Conservation (phyloP, 2,113 vertebrate species). For the Stigmatopora nigra region DNA sequence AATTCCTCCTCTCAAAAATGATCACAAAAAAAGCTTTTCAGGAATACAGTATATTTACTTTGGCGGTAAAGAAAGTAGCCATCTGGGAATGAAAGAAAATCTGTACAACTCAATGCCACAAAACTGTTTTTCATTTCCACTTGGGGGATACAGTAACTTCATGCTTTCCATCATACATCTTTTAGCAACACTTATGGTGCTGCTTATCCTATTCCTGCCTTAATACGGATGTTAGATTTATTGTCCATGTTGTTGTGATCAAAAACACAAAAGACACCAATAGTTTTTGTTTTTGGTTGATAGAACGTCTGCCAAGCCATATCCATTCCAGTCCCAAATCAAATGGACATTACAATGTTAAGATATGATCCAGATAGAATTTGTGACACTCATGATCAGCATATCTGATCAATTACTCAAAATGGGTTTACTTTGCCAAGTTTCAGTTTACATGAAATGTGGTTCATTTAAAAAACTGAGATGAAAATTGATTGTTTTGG, state of each 20-base stretch:
- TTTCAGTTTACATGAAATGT: too few species aligned
- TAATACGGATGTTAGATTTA: slow-evolving; percentile 52
- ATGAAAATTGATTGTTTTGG: too few species aligned
- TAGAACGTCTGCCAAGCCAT: slow-evolving; percentile 36
- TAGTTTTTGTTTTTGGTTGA: slow-evolving; percentile 33
- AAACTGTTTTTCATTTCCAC: slow-evolving; percentile 56
- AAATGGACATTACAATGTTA: slow-evolving; percentile 4
- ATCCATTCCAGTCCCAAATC: slow-evolving; percentile 34
- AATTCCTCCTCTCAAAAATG: slow-evolving; percentile 17
- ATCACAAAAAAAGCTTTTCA: slow-evolving; percentile 26
- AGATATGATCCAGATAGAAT: background rate
- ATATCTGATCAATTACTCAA: too few species aligned
- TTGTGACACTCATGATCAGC: background rate
- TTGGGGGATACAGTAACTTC: slow-evolving; percentile 30
- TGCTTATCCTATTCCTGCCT: slow-evolving; percentile 28
- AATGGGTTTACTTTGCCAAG: too few species aligned
- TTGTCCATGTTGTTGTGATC: slow-evolving; percentile 33
- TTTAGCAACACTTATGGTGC: slow-evolving; percentile 46
- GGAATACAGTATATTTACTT: slow-evolving; percentile 27
- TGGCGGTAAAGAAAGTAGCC: slow-evolving; percentile 38
- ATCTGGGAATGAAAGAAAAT: slow-evolving; percentile 52
- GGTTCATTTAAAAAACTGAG: too few species aligned
- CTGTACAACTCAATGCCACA: slow-evolving; percentile 19
- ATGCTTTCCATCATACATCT: slow-evolving; percentile 48
- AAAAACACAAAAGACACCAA: slow-evolving; percentile 34